Conservation (phyloP, 2,888 invertebrate species). For the Leucoma salicis region DNA sequence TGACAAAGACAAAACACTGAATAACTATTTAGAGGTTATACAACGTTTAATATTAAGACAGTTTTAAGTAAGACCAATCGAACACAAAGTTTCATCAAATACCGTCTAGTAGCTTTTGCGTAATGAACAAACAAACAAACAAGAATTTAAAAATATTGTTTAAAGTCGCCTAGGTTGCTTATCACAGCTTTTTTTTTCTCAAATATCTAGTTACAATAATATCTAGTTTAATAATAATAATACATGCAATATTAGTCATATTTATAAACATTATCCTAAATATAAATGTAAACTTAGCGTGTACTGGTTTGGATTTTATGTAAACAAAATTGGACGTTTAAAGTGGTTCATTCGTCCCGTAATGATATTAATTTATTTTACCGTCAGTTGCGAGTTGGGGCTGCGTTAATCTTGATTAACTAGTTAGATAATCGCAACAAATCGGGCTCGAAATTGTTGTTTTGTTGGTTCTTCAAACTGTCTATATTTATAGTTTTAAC, state of each 20-base stretch:
- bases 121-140: too few species aligned
- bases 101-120: too few species aligned
- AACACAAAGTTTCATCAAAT: too few species aligned
- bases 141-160: too few species aligned
- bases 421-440: constrained; percentile 60
- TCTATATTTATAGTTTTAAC: constrained; percentile 12
- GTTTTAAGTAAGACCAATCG: too few species aligned
- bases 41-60: too few species aligned
- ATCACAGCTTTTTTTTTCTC: too few species aligned
- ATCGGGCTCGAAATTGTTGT: constrained; percentile 47
- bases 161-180: too few species aligned
- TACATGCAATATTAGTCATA: neutral
- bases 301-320: constrained; percentile 5
- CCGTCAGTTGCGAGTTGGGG: constrained; percentile 40
- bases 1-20: too few species aligned
- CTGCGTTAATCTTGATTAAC: constrained; percentile 63
- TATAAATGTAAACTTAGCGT: neutral
- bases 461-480: constrained; percentile 32
- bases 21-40: too few species aligned
- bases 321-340: constrained; percentile 20
- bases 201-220: too few species aligned
- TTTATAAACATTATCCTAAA: neutral
- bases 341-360: constrained; percentile 29
- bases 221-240: neutral
- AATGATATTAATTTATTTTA: constrained; percentile 44